phyloP scores from a whole-genome alignment of 2,888 invertebrate genomes.

The Drosophila neonasuta region DNA sequence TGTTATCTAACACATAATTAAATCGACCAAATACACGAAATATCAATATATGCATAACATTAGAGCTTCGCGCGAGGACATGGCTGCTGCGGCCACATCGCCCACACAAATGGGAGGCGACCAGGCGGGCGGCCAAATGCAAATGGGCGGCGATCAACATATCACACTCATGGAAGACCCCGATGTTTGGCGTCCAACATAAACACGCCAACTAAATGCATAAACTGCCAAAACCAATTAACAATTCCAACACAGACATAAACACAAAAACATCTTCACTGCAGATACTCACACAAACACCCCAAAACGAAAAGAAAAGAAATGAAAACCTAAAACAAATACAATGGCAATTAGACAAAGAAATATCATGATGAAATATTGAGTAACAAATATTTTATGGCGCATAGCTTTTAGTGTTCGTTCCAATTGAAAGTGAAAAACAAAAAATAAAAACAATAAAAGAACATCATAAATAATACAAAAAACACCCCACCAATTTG shows the following conservation, averaged over 20 bases:
- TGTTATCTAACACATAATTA: slow-evolving; percentile 31
- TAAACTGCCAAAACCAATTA: slow-evolving; percentile 63
- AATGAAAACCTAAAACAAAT: background rate
- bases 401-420: slow-evolving; percentile 73
- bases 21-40: slow-evolving; percentile 19
- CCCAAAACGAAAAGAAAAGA: background rate
- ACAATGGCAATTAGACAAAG: slow-evolving; percentile 34
- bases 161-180: slow-evolving; percentile 96
- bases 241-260: slow-evolving; percentile 32
- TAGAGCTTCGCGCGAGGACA: slow-evolving; percentile 92
- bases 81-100: slow-evolving; percentile 90
- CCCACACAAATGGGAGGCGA: slow-evolving; percentile 85
- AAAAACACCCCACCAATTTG: slow-evolving; percentile 74
- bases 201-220: slow-evolving; percentile 82
- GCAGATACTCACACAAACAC: slow-evolving; percentile 38
- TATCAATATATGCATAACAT: slow-evolving; percentile 15
- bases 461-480: slow-evolving; percentile 20
- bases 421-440: slow-evolving; percentile 54
- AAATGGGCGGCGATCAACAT: slow-evolving; percentile 84
- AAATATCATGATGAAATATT: slow-evolving; percentile 52
- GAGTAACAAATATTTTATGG: slow-evolving; percentile 65
- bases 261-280: slow-evolving; percentile 21
- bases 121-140: slow-evolving; percentile 82
- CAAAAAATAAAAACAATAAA: slow-evolving; percentile 12
- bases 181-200: slow-evolving; percentile 96